Evolutionary conservation across 2,888 invertebrate genomes (phyloP).

Genomic region (Pollenia amentaria): DNA sequence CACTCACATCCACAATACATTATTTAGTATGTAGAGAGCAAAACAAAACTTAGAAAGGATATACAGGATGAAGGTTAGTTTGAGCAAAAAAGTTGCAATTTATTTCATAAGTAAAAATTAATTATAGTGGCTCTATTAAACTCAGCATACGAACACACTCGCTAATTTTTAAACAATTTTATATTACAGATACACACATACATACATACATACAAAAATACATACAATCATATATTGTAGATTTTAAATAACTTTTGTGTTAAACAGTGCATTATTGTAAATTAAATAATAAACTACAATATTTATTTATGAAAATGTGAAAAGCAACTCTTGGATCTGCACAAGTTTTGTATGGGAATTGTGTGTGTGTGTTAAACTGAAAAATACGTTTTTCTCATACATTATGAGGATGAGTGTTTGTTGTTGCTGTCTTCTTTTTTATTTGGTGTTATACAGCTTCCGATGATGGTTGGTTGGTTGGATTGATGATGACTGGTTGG

Average conservation of each 20-base stretch:
- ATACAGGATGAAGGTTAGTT: constrained; percentile 34
- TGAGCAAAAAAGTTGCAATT: not conserved
- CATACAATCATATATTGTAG: not conserved
- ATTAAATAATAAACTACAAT: constrained; percentile 81
- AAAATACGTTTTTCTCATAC: constrained; percentile 70
- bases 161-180: too few species aligned
- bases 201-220: not conserved
- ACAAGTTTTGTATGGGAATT: constrained; percentile 77
- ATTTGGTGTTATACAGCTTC: constrained; percentile 74
- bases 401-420: constrained; percentile 74
- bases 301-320: constrained; percentile 64
- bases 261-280: constrained; percentile 76
- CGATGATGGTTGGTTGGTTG: constrained; percentile 68
- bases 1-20: not conserved
- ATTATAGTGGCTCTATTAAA: not conserved
- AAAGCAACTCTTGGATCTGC: constrained; percentile 75
- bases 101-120: not conserved
- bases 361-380: constrained; percentile 65
- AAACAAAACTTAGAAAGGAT: constrained; percentile 25
- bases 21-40: not conserved
- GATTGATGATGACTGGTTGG: constrained; percentile 40
- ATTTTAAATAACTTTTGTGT: constrained; percentile 5
- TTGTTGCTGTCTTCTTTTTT: constrained; percentile 75
- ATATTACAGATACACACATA: too few species aligned
- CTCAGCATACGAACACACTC: too few species aligned